Evolutionary conservation across 2,797 vertebrate genomes (phyloP).

Genomic region (Bovichtus variegatus): DNA sequence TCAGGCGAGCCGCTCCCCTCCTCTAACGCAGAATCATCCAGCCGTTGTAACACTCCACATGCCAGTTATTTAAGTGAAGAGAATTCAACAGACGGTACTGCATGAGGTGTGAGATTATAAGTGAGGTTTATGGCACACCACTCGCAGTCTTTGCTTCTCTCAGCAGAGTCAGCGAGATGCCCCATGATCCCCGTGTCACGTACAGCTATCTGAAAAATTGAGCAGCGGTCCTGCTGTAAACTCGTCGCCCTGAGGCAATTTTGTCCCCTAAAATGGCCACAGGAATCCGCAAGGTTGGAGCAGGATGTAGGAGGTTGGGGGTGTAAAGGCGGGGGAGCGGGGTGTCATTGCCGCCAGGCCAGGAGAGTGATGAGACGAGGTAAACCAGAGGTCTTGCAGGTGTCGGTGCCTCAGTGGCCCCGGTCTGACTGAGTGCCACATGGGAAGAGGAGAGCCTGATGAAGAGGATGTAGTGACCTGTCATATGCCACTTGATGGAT

Average conservation of each 20-base stretch:
- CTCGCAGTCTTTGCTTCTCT: slow-evolving; percentile 38
- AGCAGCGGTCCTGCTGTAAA: slow-evolving; percentile 32
- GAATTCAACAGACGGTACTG: slow-evolving; percentile 56
- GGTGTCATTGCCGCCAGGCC: slow-evolving; percentile 26
- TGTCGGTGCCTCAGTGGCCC: slow-evolving; percentile 25
- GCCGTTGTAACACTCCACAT: slow-evolving; percentile 48
- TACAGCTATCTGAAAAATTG: slow-evolving; percentile 55
- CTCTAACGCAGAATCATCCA: slow-evolving; percentile 46
- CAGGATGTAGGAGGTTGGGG: slow-evolving; percentile 17
- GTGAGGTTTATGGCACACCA: slow-evolving; percentile 45
- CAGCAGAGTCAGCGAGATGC: slow-evolving; percentile 34
- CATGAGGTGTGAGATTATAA: slow-evolving; percentile 73
- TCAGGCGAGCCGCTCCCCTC: slow-evolving; percentile 17
- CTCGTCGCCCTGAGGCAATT: slow-evolving; percentile 43
- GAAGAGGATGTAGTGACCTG: slow-evolving; percentile 62
- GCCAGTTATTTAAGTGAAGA: slow-evolving; percentile 72
- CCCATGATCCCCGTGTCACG: slow-evolving; percentile 42
- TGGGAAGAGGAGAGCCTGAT: slow-evolving; percentile 49
- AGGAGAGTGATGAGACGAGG: slow-evolving; percentile 54
- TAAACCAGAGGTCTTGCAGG: slow-evolving; percentile 54
- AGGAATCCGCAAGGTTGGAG: slow-evolving; percentile 46
- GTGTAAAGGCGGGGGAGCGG: background rate
- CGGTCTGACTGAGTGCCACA: slow-evolving; percentile 62
- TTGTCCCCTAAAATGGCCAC: slow-evolving; percentile 60
- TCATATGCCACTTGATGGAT: slow-evolving; percentile 56